A percentile compares a stretch with the other conserved stretches of the same genome.
phyloP scores from a whole-genome alignment of 2,888 invertebrate species.

The Microctonus brassicae region DNA sequence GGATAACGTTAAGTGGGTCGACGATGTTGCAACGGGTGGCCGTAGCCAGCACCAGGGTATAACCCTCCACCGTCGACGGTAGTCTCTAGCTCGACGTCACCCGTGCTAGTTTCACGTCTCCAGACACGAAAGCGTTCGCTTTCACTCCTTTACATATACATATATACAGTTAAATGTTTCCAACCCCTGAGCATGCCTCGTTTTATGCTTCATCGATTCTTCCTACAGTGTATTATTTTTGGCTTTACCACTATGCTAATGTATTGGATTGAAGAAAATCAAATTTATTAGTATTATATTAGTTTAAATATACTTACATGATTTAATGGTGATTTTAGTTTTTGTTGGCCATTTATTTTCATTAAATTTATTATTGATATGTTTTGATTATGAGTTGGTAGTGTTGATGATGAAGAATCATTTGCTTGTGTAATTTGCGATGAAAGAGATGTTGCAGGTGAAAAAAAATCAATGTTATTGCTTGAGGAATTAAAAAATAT shows the following conservation, averaged over 20 bases:
- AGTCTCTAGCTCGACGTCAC: conserved; percentile 27
- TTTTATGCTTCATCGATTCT: conserved; percentile 17
- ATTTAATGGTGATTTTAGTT: too few species aligned
- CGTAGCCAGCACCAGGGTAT: conserved; percentile 6
- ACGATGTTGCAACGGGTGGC: conserved; percentile 39
- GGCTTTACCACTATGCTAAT: background rate
- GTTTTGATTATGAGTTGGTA: too few species aligned
- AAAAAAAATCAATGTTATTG: too few species aligned
- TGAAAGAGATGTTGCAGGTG: too few species aligned
- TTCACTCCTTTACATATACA: conserved; percentile 1
- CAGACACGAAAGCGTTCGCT: conserved; percentile 35
- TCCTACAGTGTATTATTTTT: background rate
- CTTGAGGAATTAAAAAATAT: too few species aligned
- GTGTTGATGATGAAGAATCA: too few species aligned
- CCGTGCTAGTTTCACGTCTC: conserved; percentile 25
- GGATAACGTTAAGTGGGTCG: conserved; percentile 39
- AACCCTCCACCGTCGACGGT: conserved; percentile 21
- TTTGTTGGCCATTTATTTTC: too few species aligned
- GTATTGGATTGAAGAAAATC: too few species aligned
- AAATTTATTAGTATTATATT: too few species aligned
- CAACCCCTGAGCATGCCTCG: conserved; percentile 22
- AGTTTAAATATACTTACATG: too few species aligned
- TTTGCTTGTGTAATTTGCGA: too few species aligned
- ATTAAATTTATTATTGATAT: too few species aligned
- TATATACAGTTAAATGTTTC: conserved; percentile 29